These are phyloP conservation scores for Salpingus planirostris DNA, from an alignment of 2,888 invertebrate species.

Conservation along the genomic window DNA sequence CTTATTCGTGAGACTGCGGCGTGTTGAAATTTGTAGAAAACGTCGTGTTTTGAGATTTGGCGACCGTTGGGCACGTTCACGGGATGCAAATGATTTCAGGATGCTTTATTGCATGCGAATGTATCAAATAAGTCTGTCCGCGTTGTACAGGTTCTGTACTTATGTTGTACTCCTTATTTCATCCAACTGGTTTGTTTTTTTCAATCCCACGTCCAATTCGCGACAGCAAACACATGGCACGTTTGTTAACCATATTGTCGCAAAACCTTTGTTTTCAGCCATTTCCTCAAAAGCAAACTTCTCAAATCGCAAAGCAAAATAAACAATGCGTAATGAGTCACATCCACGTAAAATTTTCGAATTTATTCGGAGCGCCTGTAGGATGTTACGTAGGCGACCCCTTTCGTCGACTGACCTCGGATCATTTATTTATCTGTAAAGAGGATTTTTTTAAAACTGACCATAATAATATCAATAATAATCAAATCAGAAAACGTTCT, in stretches of 20 bases:
- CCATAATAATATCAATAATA: too few relatives aligned
- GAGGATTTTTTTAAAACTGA: too few relatives aligned
- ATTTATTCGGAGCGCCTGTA: background rate
- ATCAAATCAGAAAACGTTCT: too few relatives aligned
- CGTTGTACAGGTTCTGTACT: conserved; percentile 16
- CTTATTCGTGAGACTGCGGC: too few relatives aligned
- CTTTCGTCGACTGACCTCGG: conserved; percentile 10
- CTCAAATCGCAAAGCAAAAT: too few relatives aligned
- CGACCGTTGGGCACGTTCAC: too few relatives aligned
- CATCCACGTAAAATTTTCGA: background rate
- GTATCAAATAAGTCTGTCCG: conserved; percentile 15
- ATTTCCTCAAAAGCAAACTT: conserved; percentile 6
- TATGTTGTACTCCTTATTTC: conserved; percentile 20
- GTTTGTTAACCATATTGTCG: conserved; percentile 24
- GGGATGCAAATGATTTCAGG: too few relatives aligned
- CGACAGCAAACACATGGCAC: conserved; percentile 26
- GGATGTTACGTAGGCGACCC: conserved; percentile 13
- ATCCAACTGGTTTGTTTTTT: conserved; percentile 26
- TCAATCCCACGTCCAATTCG: conserved; percentile 24
- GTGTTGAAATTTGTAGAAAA: too few relatives aligned
- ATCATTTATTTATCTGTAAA: too few relatives aligned
- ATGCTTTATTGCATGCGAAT: too few relatives aligned
- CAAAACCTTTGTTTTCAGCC: conserved; percentile 18
- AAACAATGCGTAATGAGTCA: conserved; percentile 2
- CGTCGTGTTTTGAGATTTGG: too few relatives aligned